phyloP scores from a whole-genome alignment of 2,113 vertebrate species.

The Corapipo altera region DNA sequence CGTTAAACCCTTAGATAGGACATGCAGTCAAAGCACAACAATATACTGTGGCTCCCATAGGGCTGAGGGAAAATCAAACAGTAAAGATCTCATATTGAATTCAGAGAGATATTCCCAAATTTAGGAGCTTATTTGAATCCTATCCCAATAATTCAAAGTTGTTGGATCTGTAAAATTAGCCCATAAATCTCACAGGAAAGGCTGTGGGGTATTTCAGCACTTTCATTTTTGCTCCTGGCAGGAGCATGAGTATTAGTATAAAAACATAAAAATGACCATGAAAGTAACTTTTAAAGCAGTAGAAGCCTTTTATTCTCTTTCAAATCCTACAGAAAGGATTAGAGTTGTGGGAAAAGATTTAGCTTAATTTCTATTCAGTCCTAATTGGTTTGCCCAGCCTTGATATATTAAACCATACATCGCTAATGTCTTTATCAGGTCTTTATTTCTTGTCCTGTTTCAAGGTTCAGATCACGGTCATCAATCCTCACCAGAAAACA shows the following conservation, averaged over 20 bases:
- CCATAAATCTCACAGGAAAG: conserved; percentile 43
- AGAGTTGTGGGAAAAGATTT: conserved; percentile 57
- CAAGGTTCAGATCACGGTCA: conserved; percentile 8
- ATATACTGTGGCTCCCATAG: neutral
- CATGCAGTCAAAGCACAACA: neutral
- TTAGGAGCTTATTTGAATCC: conserved; percentile 36
- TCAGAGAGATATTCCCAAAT: conserved; percentile 16
- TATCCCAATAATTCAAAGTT: conserved; percentile 32
- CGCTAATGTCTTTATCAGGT: conserved; percentile 46
- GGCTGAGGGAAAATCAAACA: neutral
- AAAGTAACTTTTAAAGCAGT: conserved; percentile 59
- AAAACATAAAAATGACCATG: conserved; percentile 59
- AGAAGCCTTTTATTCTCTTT: conserved; percentile 48
- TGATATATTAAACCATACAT: conserved; percentile 40
- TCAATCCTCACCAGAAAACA: neutral
- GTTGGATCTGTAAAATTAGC: conserved; percentile 50
- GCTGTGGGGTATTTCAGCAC: conserved; percentile 23
- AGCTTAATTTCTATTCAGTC: conserved; percentile 49
- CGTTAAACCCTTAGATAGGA: neutral
- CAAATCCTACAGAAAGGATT: conserved; percentile 62
- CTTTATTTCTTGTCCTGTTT: conserved; percentile 41
- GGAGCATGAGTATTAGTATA: conserved; percentile 25
- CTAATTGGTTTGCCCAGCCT: conserved; percentile 45
- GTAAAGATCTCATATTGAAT: neutral
- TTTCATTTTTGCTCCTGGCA: conserved; percentile 48